Conservation (phyloP, 2,113 vertebrate genomes). For the Hemicordylus capensis region DNA sequence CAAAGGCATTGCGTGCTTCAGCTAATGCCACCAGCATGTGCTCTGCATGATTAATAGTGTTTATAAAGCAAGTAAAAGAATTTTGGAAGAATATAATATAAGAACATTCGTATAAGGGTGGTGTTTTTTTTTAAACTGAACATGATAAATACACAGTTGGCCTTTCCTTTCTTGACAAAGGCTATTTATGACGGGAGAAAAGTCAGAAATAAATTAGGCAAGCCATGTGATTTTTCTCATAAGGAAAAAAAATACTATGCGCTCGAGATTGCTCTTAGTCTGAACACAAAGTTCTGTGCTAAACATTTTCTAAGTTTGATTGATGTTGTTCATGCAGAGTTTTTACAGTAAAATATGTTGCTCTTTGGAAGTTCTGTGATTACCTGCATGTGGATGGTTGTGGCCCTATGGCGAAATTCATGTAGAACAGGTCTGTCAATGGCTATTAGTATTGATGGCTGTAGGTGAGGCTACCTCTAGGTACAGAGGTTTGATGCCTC, state of each 20-base stretch:
- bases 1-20: constrained; percentile 54
- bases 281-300: constrained; percentile 28
- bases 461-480: too few species aligned
- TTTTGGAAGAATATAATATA: constrained; percentile 55
- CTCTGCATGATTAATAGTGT: constrained; percentile 59
- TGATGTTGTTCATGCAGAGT: constrained; percentile 41
- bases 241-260: constrained; percentile 47
- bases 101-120: constrained; percentile 51
- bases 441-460: too few species aligned
- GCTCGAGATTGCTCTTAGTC: constrained; percentile 11
- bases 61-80: constrained; percentile 58
- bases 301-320: constrained; percentile 46
- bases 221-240: constrained; percentile 53
- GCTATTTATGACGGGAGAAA: constrained; percentile 58
- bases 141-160: constrained; percentile 57
- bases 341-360: background rate
- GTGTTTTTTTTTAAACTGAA: constrained; percentile 52
- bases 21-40: constrained; percentile 51
- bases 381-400: background rate
- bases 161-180: constrained; percentile 50
- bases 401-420: background rate
- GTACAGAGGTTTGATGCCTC: too few species aligned
- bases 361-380: constrained; percentile 21
- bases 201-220: constrained; percentile 62
- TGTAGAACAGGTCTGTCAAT: too few species aligned